phyloP scores from a whole-genome alignment of 2,888 invertebrate genomes.

The Drosophila mimetica region DNA sequence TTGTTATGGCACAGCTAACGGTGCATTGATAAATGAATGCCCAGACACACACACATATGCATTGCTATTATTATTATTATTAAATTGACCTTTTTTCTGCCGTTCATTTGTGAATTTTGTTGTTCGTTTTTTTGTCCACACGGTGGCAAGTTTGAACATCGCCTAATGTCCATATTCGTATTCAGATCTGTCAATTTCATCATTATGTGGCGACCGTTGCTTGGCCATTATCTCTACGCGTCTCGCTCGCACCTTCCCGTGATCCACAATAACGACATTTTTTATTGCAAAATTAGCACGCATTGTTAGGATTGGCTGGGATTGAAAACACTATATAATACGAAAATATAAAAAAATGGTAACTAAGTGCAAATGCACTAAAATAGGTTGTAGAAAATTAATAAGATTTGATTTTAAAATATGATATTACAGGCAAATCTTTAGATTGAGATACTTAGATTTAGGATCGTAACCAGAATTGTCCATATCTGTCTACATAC shows the following conservation, averaged over 20 bases:
- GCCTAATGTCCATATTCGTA: slow-evolving; percentile 57
- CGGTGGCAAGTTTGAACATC: slow-evolving; percentile 58
- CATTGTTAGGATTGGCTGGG: slow-evolving; percentile 53
- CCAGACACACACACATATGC: slow-evolving; percentile 9
- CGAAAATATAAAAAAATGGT: background rate
- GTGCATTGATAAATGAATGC: slow-evolving; percentile 65
- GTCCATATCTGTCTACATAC: too few species aligned
- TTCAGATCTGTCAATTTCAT: slow-evolving; percentile 53
- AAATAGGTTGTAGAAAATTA: too few species aligned
- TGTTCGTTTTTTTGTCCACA: slow-evolving; percentile 35
- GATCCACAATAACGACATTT: slow-evolving; percentile 45
- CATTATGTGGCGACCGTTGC: slow-evolving; percentile 43
- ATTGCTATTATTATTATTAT: slow-evolving; percentile 61
- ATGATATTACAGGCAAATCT: too few species aligned
- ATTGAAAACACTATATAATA: slow-evolving; percentile 9
- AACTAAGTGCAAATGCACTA: background rate
- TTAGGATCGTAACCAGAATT: too few species aligned
- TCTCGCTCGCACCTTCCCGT: slow-evolving; percentile 3
- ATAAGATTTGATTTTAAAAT: too few species aligned
- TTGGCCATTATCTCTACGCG: slow-evolving; percentile 34
- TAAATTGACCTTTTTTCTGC: slow-evolving; percentile 76
- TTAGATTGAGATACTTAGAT: too few species aligned
- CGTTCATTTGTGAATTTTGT: slow-evolving; percentile 31
- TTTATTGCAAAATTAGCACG: slow-evolving; percentile 68
- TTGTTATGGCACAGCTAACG: slow-evolving; percentile 75